Evolutionary conservation across 2,888 invertebrate genomes (phyloP), one percentile per base, ranked within the genome.

Genomic region (Oxycera nigricornis): DNA sequence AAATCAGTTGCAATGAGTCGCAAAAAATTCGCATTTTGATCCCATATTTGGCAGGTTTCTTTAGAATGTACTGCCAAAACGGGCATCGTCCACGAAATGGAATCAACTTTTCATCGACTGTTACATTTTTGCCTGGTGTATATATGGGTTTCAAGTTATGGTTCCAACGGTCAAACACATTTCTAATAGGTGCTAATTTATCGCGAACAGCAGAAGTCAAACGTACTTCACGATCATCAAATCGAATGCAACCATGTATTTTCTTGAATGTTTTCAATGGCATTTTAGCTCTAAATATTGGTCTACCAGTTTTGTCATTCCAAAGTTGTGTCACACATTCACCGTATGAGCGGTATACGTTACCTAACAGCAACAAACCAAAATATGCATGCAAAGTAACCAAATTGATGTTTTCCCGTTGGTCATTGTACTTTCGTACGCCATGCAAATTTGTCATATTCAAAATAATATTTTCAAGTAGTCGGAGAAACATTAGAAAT

Each of bases 41-140:
- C 17, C 75, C 75, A 61, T 73, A 77, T 65, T 76, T 76, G 11
- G 46, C 41, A 26, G 77, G 75, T 68, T 76, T 73, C 17, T 30
- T 35, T 24, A 68, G 73, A 28, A 70, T 73, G 55, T 55, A 75
- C 28, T 41, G 41, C 14, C 30, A 2, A 55, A 75, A 73, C n/a
- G 24, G 22, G 24, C 57, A 73, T 20, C 67, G 26, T 17, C 75
- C 65, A 20, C 79, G 75, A 72, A 31, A 62, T 17, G 35, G 62
- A 22, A 62, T 24, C 6, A 62, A 26, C 22, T 61, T 26, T 22
- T 61, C 61, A 31, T 62, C 62, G 11, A 35, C 62, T 11, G 62
- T 30, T 2, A 62, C 9, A 35, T 7, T 11, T 20, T 17, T 80
- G 28, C 77, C 77, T 75, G 81, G 80, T 41, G 77, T 78, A 76